A percentile compares a stretch with the other conserved stretches of the same genome.
Evolutionary conservation across 2,113 vertebrate genomes (phyloP).

Genomic region (Atrichornis clamosus): DNA sequence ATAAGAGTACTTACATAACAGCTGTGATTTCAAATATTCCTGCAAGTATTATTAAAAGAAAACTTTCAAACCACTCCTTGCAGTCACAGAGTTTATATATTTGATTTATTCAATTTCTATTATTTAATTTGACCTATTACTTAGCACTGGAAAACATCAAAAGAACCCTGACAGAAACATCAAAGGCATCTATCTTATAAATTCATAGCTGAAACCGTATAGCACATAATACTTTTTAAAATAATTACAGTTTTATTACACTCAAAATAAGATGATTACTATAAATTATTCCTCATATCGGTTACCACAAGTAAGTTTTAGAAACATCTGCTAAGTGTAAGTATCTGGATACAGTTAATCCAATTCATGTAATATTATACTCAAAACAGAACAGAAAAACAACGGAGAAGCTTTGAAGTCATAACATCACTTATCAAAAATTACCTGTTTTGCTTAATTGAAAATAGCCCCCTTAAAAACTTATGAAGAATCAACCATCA

Average conservation of each 20-base stretch:
- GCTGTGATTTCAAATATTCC: background rate
- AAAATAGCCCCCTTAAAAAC: background rate
- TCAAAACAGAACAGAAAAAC: conserved; percentile 4
- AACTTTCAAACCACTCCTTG: background rate
- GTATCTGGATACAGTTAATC: conserved; percentile 32
- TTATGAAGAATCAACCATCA: background rate
- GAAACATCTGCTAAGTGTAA: background rate
- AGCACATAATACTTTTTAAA: background rate
- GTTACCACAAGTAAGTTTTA: conserved; percentile 19
- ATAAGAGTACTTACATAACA: conserved; percentile 1
- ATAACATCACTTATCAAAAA: background rate
- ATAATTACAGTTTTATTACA: conserved; percentile 53
- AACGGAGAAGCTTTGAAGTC: background rate
- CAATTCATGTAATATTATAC: background rate
- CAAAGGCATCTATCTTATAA: conserved; percentile 32
- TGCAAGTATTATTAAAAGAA: conserved; percentile 8
- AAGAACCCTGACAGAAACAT: conserved; percentile 45
- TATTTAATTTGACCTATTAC: conserved; percentile 52
- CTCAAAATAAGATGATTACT: conserved; percentile 31
- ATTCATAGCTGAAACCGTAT: conserved; percentile 9
- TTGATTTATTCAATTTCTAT: conserved; percentile 15
- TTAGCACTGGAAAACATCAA: conserved; percentile 43
- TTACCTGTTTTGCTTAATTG: background rate
- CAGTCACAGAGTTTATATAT: background rate
- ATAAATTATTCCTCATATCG: conserved; percentile 33